A percentile compares a stretch with the other conserved stretches of the same genome.
Evolutionary conservation across 2,888 invertebrate genomes (phyloP).

Genomic region (Rhamnusium bicolor): DNA sequence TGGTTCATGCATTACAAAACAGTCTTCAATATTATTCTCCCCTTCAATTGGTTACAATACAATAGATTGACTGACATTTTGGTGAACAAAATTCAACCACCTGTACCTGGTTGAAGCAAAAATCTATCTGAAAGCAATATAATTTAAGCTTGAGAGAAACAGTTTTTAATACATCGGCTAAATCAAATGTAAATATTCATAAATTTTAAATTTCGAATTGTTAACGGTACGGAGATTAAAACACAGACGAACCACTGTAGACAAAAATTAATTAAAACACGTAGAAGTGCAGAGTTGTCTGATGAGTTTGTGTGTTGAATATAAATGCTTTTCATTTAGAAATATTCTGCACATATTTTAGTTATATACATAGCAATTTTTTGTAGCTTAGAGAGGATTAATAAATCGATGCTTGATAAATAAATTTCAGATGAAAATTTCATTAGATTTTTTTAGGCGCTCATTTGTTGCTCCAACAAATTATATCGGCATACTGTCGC

Average conservation of each 20-base stretch:
- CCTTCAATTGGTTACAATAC: no score
- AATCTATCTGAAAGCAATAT: background rate
- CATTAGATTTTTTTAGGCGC: no score
- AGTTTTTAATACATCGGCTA: constrained; percentile 50
- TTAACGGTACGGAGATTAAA: constrained; percentile 55
- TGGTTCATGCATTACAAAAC: no score
- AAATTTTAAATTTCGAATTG: constrained; percentile 57
- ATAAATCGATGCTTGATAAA: no score
- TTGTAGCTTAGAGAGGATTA: no score
- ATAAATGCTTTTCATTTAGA: constrained; percentile 49
- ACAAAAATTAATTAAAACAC: constrained; percentile 62
- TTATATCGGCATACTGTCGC: no score
- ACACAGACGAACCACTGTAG: constrained; percentile 52
- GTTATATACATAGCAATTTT: no score
- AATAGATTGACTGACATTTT: constrained; percentile 3
- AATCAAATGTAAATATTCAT: constrained; percentile 56
- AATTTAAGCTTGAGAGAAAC: constrained; percentile 12
- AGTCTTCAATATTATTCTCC: no score
- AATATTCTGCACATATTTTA: constrained; percentile 33
- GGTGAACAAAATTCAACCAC: background rate
- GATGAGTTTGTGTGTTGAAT: constrained; percentile 56
- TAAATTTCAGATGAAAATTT: no score
- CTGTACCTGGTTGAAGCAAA: background rate
- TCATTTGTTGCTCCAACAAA: no score
- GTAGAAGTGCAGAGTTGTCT: constrained; percentile 55